A percentile compares a stretch with the other conserved stretches of the same genome.
Evolutionary conservation across 2,888 invertebrate species (phyloP).

Genomic region (Heteromurus nitidus): DNA sequence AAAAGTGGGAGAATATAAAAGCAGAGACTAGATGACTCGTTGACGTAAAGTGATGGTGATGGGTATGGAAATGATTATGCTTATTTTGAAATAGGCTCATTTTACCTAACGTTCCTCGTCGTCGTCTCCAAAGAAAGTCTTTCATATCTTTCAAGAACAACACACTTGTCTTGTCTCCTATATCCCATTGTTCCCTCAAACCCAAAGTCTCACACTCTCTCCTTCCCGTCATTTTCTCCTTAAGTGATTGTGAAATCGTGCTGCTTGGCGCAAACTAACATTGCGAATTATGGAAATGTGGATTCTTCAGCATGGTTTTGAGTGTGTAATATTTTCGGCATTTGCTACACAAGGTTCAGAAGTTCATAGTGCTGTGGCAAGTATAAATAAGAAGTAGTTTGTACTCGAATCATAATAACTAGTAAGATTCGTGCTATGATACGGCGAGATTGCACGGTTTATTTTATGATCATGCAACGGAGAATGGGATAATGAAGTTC

Average conservation of each 20-base stretch:
- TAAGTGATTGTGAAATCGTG: background rate
- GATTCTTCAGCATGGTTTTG: background rate
- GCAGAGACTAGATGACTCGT: background rate
- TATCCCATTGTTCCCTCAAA: too few species aligned
- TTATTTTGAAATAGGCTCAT: background rate
- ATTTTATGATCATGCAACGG: background rate
- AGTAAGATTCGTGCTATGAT: background rate
- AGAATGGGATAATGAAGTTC: background rate
- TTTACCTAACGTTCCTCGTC: too few species aligned
- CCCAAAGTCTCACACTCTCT: background rate
- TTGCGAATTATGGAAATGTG: background rate
- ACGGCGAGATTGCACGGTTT: background rate
- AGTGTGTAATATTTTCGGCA: too few species aligned
- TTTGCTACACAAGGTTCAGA: background rate
- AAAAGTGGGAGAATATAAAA: background rate
- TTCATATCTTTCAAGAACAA: background rate
- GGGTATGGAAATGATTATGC: slow-evolving; percentile 8
- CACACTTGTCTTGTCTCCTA: too few species aligned
- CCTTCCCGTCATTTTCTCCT: background rate
- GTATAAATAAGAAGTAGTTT: too few species aligned
- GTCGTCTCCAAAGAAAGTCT: background rate
- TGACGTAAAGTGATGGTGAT: background rate
- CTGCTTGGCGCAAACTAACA: background rate
- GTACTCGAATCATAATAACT: too few species aligned
- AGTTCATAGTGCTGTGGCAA: background rate